A percentile compares a stretch with the other conserved stretches of the same genome.
These are phyloP conservation scores for Pedetes capensis DNA, from an alignment of 2,113 vertebrate species.

Conservation along the genomic window DNA sequence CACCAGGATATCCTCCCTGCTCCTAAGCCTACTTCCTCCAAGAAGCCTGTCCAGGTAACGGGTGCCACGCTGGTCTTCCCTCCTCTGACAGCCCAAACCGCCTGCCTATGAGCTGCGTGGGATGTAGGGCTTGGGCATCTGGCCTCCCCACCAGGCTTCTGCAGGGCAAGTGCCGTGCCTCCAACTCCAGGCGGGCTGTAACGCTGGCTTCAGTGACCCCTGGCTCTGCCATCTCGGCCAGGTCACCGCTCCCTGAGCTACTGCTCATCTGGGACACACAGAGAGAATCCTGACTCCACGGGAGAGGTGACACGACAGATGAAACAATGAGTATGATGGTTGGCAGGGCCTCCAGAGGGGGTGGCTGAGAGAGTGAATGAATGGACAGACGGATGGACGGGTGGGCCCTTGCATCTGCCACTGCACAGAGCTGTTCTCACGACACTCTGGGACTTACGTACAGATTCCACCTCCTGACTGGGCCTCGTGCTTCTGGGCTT, in stretches of 20 bases:
- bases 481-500: not conserved
- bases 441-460: not conserved
- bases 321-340: not conserved
- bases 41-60: conserved; percentile 17
- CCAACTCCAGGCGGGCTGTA: not conserved
- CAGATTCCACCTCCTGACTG: not conserved
- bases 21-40: not conserved
- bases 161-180: not conserved
- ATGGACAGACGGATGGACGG: not conserved
- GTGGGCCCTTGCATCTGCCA: not conserved
- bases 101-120: not conserved
- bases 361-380: not conserved
- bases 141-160: not conserved
- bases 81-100: not conserved
- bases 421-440: not conserved
- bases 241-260: not conserved
- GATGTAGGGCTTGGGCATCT: not conserved
- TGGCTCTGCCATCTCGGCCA: not conserved
- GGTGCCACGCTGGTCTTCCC: not conserved
- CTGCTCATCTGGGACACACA: not conserved
- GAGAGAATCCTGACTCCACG: no score
- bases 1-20: not conserved
- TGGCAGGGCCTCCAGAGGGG: not conserved
- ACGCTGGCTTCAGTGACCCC: not conserved
- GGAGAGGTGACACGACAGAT: not conserved